Percentiles rank a stretch among this genome's conserved stretches.
phyloP scores from a whole-genome alignment of 2,113 vertebrate species.

The Clinocottus analis region DNA sequence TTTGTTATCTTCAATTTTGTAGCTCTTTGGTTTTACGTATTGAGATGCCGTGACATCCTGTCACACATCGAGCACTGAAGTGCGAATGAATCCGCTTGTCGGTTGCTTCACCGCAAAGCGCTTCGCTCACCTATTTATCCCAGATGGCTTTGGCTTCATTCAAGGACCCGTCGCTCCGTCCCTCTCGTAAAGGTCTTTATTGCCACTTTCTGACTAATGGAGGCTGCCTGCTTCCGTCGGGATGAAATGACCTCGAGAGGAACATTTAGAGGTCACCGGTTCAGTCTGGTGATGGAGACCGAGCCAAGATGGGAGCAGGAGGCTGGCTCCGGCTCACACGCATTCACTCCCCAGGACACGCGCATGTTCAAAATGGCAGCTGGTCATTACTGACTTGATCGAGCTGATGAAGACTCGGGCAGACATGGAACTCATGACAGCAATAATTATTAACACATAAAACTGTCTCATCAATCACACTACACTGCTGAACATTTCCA shows the following conservation, averaged over 20 bases:
- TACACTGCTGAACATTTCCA: not conserved
- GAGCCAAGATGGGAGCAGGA: conserved; percentile 36
- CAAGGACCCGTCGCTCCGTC: not conserved
- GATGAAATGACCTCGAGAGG: conserved; percentile 32
- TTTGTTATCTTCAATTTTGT: not conserved
- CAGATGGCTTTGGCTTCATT: not conserved
- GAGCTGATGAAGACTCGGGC: not conserved
- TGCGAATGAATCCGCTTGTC: not conserved
- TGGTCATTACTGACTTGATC: conserved; percentile 17
- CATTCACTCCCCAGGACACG: conserved; percentile 2
- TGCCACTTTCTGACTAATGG: conserved; percentile 20
- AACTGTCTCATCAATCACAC: not conserved
- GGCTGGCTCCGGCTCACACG: conserved; percentile 20
- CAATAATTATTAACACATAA: not conserved
- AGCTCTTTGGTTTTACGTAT: too few species aligned
- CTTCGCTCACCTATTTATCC: not conserved
- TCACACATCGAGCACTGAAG: not conserved
- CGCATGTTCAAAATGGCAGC: conserved; percentile 24
- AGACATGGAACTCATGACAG: not conserved
- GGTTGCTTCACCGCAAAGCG: not conserved
- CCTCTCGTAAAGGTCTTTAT: not conserved
- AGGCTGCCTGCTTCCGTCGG: conserved; percentile 2
- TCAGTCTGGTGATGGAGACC: conserved; percentile 10
- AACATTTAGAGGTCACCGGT: conserved; percentile 11
- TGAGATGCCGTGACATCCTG: too few species aligned